Conservation (phyloP, 2,113 vertebrate genomes). For the Ammodytes dubius region DNA sequence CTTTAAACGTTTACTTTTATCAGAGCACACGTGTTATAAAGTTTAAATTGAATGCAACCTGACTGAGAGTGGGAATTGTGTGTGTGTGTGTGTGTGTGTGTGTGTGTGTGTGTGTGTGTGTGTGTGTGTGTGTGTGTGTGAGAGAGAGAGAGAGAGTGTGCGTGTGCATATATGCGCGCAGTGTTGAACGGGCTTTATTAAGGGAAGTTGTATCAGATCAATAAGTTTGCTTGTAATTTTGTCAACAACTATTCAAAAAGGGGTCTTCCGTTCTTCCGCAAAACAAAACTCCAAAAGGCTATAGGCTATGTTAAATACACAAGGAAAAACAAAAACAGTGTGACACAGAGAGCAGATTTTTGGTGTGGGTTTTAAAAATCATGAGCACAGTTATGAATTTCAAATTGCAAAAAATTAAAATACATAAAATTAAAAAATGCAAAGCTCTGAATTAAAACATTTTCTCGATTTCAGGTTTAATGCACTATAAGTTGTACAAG, state of each 20-base stretch:
- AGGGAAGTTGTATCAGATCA: constrained; percentile 11
- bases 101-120: constrained; percentile 1
- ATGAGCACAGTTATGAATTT: constrained; percentile 8
- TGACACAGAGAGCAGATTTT: constrained; percentile 7
- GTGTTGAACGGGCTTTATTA: constrained; percentile 30
- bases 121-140: constrained; percentile 10
- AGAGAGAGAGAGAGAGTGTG: background rate
- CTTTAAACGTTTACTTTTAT: constrained; percentile 34
- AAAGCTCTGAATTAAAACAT: constrained; percentile 4
- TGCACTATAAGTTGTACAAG: constrained; percentile 30
- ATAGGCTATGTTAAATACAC: background rate
- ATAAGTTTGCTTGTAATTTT: constrained; percentile 30
- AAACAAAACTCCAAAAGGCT: too few species aligned
- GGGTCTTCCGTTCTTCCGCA: too few species aligned
- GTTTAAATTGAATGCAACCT: constrained; percentile 29
- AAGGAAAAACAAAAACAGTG: constrained; percentile 2
- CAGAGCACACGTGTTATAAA: constrained; percentile 33
- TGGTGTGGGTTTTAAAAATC: constrained; percentile 4
- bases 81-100: background rate
- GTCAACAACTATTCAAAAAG: background rate
- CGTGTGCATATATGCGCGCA: background rate
- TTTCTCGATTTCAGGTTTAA: constrained; percentile 19
- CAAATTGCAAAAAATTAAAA: constrained; percentile 29
- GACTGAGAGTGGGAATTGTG: constrained; percentile 9
- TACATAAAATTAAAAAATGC: background rate